phyloP scores from a whole-genome alignment of 2,113 vertebrate genomes.

The Hippocampus abdominalis region DNA sequence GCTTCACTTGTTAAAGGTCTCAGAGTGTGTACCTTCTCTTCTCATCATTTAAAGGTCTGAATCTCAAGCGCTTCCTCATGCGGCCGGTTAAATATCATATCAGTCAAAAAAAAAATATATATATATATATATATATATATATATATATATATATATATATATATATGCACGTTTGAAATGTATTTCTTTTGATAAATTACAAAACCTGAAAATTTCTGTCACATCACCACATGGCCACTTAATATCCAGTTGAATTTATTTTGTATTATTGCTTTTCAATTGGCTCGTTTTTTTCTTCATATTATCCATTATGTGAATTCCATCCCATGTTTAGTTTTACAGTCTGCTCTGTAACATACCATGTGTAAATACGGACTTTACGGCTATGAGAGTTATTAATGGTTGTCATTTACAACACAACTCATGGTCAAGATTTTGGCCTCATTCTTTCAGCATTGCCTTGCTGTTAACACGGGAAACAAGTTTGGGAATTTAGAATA shows the following conservation, averaged over 20 bases:
- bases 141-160: too few relatives aligned
- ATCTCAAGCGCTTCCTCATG: slow-evolving; percentile 36
- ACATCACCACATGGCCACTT: too few relatives aligned
- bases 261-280: too few relatives aligned
- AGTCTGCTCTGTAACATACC: slow-evolving; percentile 22
- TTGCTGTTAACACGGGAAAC: too few relatives aligned
- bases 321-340: slow-evolving; percentile 3
- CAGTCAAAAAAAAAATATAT: neutral
- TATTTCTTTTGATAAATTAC: slow-evolving; percentile 49
- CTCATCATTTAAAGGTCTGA: slow-evolving; percentile 59
- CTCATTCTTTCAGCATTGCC: too few relatives aligned
- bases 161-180: neutral
- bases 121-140: too few relatives aligned
- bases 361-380: slow-evolving; percentile 3
- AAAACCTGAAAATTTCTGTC: slow-evolving; percentile 23
- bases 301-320: slow-evolving; percentile 6
- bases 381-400: neutral
- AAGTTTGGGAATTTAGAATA: too few relatives aligned
- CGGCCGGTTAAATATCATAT: slow-evolving; percentile 48
- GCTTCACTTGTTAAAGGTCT: slow-evolving; percentile 73
- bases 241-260: too few relatives aligned
- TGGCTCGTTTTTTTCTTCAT: too few relatives aligned
- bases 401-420: neutral
- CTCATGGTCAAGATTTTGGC: too few relatives aligned
- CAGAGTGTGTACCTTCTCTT: slow-evolving; percentile 49